Evolutionary conservation across 2,797 vertebrate genomes (phyloP), one percentile per base, ranked within the genome.

Genomic region (Luscinia megarhynchos): DNA sequence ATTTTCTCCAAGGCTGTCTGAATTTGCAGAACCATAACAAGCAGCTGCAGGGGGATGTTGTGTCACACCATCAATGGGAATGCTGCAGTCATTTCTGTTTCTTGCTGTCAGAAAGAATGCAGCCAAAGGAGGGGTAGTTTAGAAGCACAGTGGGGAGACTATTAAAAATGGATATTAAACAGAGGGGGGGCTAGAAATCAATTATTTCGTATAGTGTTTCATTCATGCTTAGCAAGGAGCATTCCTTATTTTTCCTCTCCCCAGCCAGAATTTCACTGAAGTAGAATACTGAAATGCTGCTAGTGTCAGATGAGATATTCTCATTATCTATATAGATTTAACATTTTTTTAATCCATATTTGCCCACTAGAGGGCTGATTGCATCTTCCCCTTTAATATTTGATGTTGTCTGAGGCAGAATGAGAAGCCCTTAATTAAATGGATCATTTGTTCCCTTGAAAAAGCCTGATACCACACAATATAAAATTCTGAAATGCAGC

Each of bases 331-430:
- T 54, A 55, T 32, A 72, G 59, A 90, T 89, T 74, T 79, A 88
- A 84, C 73, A 19, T 41, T 66, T 70, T 83, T 93, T 86, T 0
- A 81, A 82, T 91, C 83, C 66, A 10, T 91, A 84, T 88, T 93
- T 95, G 80, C 95, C 94, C 95, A 90, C 94, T 94, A 95, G 96
- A 92, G 92, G 92, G 94, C 94, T 94, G 87, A 66, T 88, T 79
- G 55, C 84, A 81, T 93, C 87, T 63, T 92, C 59, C 6, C 63
- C 76, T 95, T 91, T 92, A 93, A 93, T 96, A 94, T 94, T 93
- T 93, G 89, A 87, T 95, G 76, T 48, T 84, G 79, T 91, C 85
- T 93, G 92, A 81, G 77, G 77, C 87, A 88, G 83, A 95, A 85
- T 80, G 66, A 2, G 2, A 90, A 91, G 84, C 66, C 61, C 58